Base-by-base conservation (phyloP, 2,113 vertebrate species). In the Astatotilapia flaviijosephi region DNA sequence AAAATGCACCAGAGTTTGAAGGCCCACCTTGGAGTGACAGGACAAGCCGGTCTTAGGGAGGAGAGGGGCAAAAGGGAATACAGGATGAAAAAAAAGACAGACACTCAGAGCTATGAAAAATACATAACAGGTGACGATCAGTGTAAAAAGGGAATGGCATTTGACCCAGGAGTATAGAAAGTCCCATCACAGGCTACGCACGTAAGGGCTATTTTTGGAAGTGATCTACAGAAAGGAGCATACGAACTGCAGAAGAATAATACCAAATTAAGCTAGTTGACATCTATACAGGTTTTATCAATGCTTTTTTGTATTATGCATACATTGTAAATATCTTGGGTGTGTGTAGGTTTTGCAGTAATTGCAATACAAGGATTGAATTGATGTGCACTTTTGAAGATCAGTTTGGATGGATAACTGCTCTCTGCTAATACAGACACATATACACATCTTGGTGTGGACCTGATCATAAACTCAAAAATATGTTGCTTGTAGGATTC, bases 121-220 rank as follows among this genome's bases (percentile, higher is more conserved):
- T 87, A 85, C 83, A 93, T 88, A 79, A 77, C 83, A 91, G 89
- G 81, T 93, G 90, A 87, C 85, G 88, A 88, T 92, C 91, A 89
- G 14, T 90, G 90, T 86, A 86, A 88, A 88, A 65, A 6, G 11
- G 53, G 53, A 49, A 54, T 81, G 88, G 79, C 51, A 11, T 87
- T 89, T 95, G 90, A 93, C 90, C 83, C 54, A 5, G 13, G 40
- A 75, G 47, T 82, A 87, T 84, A 77, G 31, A 60, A 6, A 80
- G 37, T 86, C 83, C 65, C 83, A 58, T 79, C 53, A 83, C 83
- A 89, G 47, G 19, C 26, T 65, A 62, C 17, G 79, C 86, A 88
- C 84, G 86, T 58, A 75, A 65, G 37, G 60, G 58, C 51, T 92
- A 87, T 86, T 87, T 92, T 73, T 84, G 6, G 75, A 89, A 6